Conservation (phyloP, 1,140 invertebrate genomes). For the Zaprionus ghesquierei region DNA sequence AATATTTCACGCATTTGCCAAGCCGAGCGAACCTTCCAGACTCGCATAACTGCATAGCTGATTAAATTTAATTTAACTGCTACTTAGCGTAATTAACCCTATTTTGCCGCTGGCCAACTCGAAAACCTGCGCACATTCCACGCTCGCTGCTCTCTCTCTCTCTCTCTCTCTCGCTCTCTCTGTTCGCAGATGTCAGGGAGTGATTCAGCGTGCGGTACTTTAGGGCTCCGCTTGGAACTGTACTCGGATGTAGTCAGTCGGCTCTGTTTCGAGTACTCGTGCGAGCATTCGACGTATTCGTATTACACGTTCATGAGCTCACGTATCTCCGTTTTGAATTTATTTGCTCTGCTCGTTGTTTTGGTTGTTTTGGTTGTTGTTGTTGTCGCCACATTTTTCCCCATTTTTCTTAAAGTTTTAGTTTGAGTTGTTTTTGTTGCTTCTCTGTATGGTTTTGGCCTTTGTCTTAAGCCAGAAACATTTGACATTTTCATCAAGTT, state of each 20-base stretch:
- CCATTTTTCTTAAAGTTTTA: slow-evolving; percentile 14
- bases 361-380: slow-evolving; percentile 25
- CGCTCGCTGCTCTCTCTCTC: not conserved
- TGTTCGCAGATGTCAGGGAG: not conserved
- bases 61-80: slow-evolving; percentile 13
- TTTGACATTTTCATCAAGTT: slow-evolving; percentile 79
- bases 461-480: slow-evolving; percentile 77
- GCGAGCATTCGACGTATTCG: not conserved
- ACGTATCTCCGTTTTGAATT: slow-evolving; percentile 52
- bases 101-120: not conserved
- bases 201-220: slow-evolving; percentile 21
- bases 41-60: not conserved
- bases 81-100: slow-evolving; percentile 25
- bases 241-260: too few species aligned
- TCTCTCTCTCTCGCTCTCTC: not conserved
- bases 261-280: slow-evolving; percentile 10
- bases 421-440: slow-evolving; percentile 35
- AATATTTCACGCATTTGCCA: not conserved
- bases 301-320: slow-evolving; percentile 66
- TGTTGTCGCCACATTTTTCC: slow-evolving; percentile 25
- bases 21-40: slow-evolving; percentile 3
- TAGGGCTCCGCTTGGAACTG: slow-evolving; percentile 20
- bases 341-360: too few species aligned
- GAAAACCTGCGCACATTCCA: slow-evolving; percentile 2
- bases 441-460: slow-evolving; percentile 58